Conservation (phyloP, 2,888 invertebrate species). For the Conistra vaccinii region DNA sequence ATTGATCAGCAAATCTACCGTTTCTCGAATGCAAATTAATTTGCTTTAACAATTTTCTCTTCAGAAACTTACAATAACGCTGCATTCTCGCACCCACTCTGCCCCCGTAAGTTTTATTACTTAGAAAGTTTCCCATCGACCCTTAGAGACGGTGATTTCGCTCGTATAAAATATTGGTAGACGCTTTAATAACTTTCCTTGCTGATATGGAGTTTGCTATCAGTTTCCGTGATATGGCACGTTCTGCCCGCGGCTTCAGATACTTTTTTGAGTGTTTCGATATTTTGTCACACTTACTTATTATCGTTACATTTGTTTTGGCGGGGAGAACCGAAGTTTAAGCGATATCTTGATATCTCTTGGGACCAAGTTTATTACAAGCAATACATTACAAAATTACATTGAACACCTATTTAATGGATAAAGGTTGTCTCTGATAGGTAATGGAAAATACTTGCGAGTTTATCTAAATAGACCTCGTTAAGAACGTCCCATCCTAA, state of each 20-base stretch:
- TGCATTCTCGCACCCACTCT: slow-evolving; percentile 44
- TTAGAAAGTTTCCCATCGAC: slow-evolving; percentile 71
- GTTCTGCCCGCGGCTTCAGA: slow-evolving; percentile 69
- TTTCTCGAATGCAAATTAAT: neutral
- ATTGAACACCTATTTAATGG: neutral
- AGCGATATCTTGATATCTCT: slow-evolving; percentile 27
- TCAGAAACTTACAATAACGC: slow-evolving; percentile 1
- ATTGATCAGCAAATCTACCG: neutral
- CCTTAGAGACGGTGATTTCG: slow-evolving; percentile 75
- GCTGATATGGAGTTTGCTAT: slow-evolving; percentile 79
- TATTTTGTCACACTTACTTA: slow-evolving; percentile 63
- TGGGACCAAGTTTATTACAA: slow-evolving; percentile 1
- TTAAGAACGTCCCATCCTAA: slow-evolving; percentile 13
- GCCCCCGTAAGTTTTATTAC: slow-evolving; percentile 50
- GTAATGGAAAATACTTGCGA: neutral
- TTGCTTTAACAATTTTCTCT: neutral
- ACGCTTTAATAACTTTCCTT: slow-evolving; percentile 81
- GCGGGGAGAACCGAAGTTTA: slow-evolving; percentile 38
- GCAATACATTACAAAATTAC: neutral
- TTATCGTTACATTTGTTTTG: slow-evolving; percentile 53
- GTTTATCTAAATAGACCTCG: slow-evolving; percentile 10
- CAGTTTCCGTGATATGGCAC: slow-evolving; percentile 80
- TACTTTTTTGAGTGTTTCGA: slow-evolving; percentile 68
- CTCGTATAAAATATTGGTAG: slow-evolving; percentile 81
- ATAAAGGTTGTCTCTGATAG: neutral